Evolutionary conservation across 1,140 invertebrate species (phyloP), one percentile per base, ranked within the genome.

Genomic region (Gonatopus flavifemur): DNA sequence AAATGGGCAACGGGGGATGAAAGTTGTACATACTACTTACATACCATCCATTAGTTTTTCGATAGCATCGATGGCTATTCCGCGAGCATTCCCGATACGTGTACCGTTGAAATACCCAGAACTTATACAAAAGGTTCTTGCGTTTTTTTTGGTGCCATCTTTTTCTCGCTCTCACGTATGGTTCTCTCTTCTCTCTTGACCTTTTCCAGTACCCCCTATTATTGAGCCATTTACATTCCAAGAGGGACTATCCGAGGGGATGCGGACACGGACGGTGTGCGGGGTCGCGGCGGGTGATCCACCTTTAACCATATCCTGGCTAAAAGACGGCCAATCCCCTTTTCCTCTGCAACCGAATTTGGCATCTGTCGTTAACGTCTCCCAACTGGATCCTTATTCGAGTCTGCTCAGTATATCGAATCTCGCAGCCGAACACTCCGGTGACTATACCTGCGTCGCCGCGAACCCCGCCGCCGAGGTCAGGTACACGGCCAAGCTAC

Each of bases 171-270:
- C 79, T 81, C 75, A 80, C 78, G 78, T 80, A 80, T 80, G 76
- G 80, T 81, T 83, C 80, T 83, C 72, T 80, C 79, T 80, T 80
- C 78, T 81, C 76, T 84, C 77, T 77, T 78, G 71, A 76, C 73
- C 78, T 79, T 79, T 85, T 86, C 79, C 85, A 90, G 88, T 89
- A 83, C 87, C 87, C 78, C 87, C 87, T 80, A 87, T 86, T 81
- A 88, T 90, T 83, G 87, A 88, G 82, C 87, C 87, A 77, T 90
- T 90, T 84, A 84, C 81, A 80, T 89, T 89, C 80, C 87, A 88
- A 82, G 84, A 88, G 73, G 87, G 86, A 67, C 84, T 91, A 66
- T 84, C 85, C 68, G 89, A 91, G 81, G 90, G 88, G 70, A 88
- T 91, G 82, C 84, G 90, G 70, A 90, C 90, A 38, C 84, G 89